Evolutionary conservation across 2,113 vertebrate genomes (phyloP).

Genomic region (Tragelaphus imberbis): DNA sequence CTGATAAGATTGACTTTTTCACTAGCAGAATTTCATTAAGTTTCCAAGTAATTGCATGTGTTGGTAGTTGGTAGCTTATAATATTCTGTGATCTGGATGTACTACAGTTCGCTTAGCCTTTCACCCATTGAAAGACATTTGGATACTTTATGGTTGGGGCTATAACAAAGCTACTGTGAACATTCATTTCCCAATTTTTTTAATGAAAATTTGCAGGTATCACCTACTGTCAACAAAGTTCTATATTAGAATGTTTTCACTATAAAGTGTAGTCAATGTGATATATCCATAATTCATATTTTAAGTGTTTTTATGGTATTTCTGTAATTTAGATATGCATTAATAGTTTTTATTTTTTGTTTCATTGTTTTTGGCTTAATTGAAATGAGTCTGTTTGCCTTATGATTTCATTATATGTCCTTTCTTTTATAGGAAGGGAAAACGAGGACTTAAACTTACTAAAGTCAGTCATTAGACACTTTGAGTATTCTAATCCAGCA

Average conservation of each 20-base stretch:
- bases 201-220: neutral
- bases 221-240: neutral
- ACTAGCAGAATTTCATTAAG: neutral
- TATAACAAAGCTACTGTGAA: neutral
- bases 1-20: constrained; percentile 3
- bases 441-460: neutral
- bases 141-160: neutral
- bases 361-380: neutral
- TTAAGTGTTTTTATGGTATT: neutral
- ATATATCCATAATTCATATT: neutral
- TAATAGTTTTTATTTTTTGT: neutral
- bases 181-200: constrained; percentile 4
- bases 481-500: neutral
- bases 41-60: neutral
- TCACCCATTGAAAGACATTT: neutral
- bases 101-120: neutral
- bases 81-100: neutral
- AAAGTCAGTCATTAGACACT: neutral
- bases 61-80: neutral
- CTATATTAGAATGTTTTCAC: neutral
- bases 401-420: neutral
- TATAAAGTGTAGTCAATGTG: neutral
- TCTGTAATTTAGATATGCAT: neutral
- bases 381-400: neutral
- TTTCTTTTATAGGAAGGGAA: neutral